These are phyloP conservation scores for Ptiloglossa arizonensis DNA, from an alignment of 1,140 invertebrate genomes.

Conservation along the genomic window DNA sequence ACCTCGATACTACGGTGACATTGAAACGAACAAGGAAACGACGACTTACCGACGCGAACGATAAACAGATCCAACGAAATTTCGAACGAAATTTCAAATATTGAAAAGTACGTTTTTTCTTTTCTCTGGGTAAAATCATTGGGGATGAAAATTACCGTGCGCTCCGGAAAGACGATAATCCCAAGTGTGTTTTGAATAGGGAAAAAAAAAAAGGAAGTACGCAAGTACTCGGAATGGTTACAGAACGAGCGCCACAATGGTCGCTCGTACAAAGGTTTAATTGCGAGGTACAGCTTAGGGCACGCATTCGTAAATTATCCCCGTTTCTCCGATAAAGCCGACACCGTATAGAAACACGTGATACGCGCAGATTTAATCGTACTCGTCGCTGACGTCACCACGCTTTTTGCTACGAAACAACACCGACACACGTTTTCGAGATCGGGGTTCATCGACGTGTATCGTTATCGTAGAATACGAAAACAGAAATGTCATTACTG, in stretches of 20 bases:
- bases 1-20: no score
- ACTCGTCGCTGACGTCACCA: background rate
- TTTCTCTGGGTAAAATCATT: no score
- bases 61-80: no score
- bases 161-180: no score
- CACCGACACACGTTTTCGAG: background rate
- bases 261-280: background rate
- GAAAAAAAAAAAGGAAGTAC: no score
- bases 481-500: no score
- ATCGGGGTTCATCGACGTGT: background rate
- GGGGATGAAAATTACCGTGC: no score
- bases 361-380: background rate
- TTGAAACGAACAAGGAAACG: no score
- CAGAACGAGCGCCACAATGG: background rate
- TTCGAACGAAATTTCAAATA: no score
- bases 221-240: no score
- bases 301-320: background rate
- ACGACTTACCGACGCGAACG: background rate
- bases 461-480: no score
- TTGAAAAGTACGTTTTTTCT: no score
- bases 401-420: background rate
- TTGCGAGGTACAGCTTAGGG: background rate
- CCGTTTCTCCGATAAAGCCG: slow-evolving; percentile 1
- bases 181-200: background rate
- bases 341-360: background rate